Evolutionary conservation across 37 sponge, comb jelly and placozoan genomes (phyloP), one percentile per base, ranked within the genome.

Genomic region (Hormiphora californensis): DNA sequence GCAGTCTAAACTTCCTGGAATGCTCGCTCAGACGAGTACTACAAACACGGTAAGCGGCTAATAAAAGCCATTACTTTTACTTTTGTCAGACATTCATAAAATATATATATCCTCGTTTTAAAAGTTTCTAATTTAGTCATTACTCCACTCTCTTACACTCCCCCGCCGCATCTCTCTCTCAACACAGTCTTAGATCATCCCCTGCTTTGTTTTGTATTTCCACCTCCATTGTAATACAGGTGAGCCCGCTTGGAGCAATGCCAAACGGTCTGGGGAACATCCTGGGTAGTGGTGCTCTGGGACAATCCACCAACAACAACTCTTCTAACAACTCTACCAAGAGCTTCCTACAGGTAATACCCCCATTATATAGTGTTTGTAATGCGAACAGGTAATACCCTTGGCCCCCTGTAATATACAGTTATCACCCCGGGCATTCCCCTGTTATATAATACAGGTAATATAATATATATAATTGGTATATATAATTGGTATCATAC

Each of bases 181-280:
- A 22, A 21, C 25, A 21, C 62, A 22, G 62, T 9, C 17, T 22
- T 7, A 7, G 7, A 59, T 7, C 25, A 59, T 23, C 23, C n/a
- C 17, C 25, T 59, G 25, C 15, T 49, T 49, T 49, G 53, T 49
- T 49, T 49, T 49, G 53, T 49, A 49, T 49, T 49, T 17, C 15
- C 15, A 49, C 15, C 9, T 49, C 15, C 15, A 15, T 17, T 15
- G 27, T 27, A 57, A 7, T 34, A 0, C 81, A 73, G 81, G 25
- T 30, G 7, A 46, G 4, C 8, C 35, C 81, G 43, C 81, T 73
- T 22, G 35, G 81, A n/a, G 46, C 28, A 23, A 27, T 73, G 46
- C 21, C 81, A 9, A 73, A 73, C 81, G 81, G 81, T 22, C 81
- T 73, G 81, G 38, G 81, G 2, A 41, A 28, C 23, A 46, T 73